Percentiles rank a stretch among this genome's conserved stretches.
phyloP scores from a whole-genome alignment of 1,140 invertebrate species.

The Drosophila lini region DNA sequence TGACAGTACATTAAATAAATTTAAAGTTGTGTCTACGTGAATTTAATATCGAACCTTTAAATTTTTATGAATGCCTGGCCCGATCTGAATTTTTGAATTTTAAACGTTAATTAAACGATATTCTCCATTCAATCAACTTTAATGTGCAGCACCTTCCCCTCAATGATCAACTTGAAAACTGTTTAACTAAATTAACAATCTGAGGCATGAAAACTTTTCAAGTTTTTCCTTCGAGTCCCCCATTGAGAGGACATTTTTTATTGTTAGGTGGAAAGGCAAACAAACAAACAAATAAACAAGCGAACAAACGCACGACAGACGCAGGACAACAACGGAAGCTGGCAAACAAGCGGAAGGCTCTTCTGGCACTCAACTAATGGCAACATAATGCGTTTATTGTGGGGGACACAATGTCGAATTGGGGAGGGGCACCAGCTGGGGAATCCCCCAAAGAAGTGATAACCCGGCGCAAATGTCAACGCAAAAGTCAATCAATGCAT shows the following conservation, averaged over 20 bases:
- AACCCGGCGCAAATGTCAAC: constrained; percentile 78
- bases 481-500: constrained; percentile 79
- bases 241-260: constrained; percentile 60
- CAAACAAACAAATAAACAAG: constrained; percentile 31
- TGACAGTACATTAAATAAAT: neutral
- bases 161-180: constrained; percentile 47
- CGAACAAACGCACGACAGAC: constrained; percentile 41
- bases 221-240: constrained; percentile 14
- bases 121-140: constrained; percentile 29
- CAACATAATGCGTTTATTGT: constrained; percentile 82
- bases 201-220: constrained; percentile 70
- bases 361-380: constrained; percentile 82
- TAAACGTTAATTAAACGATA: constrained; percentile 22
- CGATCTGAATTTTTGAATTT: neutral
- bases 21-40: neutral
- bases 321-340: constrained; percentile 68
- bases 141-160: constrained; percentile 10
- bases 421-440: constrained; percentile 27
- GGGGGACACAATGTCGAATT: constrained; percentile 48
- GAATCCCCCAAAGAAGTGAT: constrained; percentile 59
- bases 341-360: constrained; percentile 81
- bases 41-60: neutral
- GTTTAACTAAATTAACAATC: constrained; percentile 80
- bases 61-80: too few species aligned
- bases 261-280: constrained; percentile 57